Percentiles rank a stretch among this genome's conserved stretches.
These are phyloP conservation scores for Chiloscyllium plagiosum DNA, from an alignment of 2,113 vertebrate genomes.

Conservation along the genomic window DNA sequence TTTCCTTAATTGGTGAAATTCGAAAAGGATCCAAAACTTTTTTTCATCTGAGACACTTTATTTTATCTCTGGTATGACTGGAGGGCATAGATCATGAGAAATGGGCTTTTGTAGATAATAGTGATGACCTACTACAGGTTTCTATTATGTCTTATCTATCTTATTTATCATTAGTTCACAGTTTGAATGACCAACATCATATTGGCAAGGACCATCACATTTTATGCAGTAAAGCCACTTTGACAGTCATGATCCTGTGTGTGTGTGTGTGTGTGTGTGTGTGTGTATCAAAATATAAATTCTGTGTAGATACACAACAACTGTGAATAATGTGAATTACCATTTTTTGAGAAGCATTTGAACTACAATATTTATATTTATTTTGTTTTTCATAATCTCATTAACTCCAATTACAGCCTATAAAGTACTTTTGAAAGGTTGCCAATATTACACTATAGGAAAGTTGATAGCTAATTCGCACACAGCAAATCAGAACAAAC, in stretches of 20 bases:
- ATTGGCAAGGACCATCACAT: neutral
- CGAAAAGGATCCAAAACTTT: neutral
- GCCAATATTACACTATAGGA: too few relatives aligned
- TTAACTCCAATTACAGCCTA: too few relatives aligned
- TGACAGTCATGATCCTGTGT: neutral
- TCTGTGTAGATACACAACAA: neutral
- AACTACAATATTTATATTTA: too few relatives aligned
- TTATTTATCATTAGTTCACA: neutral
- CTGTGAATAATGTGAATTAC: neutral
- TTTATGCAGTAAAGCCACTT: neutral
- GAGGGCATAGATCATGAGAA: neutral
- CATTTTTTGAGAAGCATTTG: neutral
- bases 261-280: neutral
- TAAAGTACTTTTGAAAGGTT: too few relatives aligned
- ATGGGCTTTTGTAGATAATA: neutral
- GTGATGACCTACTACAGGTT: neutral
- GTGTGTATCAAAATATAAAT: neutral
- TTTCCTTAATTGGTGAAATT: neutral
- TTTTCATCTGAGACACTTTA: neutral
- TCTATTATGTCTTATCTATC: neutral
- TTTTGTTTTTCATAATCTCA: too few relatives aligned
- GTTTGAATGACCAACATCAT: neutral
- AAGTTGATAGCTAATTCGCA: too few relatives aligned
- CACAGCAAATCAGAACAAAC: too few relatives aligned
- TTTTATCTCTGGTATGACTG: neutral